Evolutionary conservation across 2,113 vertebrate genomes (phyloP).

Genomic region (Plotosus lineatus): DNA sequence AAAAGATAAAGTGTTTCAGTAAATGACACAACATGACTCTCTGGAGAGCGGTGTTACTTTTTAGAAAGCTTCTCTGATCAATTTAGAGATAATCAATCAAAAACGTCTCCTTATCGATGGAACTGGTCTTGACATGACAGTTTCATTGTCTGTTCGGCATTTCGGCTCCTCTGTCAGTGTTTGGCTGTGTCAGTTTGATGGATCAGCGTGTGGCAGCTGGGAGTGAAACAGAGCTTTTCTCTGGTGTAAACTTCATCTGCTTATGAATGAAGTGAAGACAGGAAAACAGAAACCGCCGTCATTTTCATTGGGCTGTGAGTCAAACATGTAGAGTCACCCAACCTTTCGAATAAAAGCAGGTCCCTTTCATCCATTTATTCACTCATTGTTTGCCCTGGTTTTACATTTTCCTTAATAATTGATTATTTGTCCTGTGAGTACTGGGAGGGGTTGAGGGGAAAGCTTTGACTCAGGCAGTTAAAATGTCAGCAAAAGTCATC

Average conservation of each 20-base stretch:
- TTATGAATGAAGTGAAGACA: not conserved
- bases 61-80: not conserved
- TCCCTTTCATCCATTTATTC: conserved; percentile 4
- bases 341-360: conserved; percentile 11
- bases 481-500: conserved; percentile 8
- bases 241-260: not conserved
- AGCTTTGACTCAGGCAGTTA: conserved; percentile 4
- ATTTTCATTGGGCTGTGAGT: conserved; percentile 16
- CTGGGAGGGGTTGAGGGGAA: not conserved
- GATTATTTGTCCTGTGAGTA: not conserved
- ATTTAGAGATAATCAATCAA: not conserved
- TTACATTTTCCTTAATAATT: not conserved
- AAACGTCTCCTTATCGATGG: conserved; percentile 5
- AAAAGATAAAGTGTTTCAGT: no score
- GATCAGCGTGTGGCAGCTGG: not conserved
- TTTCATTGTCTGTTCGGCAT: not conserved
- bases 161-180: not conserved
- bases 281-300: not conserved
- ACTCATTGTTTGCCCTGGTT: not conserved
- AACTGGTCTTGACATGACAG: not conserved
- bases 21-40: no score
- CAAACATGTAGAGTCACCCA: conserved; percentile 18
- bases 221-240: not conserved
- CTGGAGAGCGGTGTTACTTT: not conserved
- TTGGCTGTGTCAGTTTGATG: not conserved